Base-by-base conservation (phyloP, 2,797 vertebrate species). In the Falco novaeseelandiae region DNA sequence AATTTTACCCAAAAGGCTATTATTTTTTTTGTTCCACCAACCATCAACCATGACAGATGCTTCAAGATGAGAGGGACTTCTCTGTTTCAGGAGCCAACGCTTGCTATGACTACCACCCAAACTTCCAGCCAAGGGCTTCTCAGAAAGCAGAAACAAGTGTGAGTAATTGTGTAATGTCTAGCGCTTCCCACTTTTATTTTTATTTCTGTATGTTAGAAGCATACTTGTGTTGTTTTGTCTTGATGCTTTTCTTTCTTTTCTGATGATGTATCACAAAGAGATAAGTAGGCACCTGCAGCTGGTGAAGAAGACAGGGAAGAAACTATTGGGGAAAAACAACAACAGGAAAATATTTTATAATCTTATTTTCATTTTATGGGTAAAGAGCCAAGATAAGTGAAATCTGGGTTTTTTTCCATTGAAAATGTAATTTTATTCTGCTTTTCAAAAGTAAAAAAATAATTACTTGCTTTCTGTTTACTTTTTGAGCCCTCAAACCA, bases 321-420 rank as follows among this genome's bases (percentile, higher is more conserved):
- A 86, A 52, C 4, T 38, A 32, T 5, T 32, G 25, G 57, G 71
- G 51, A 54, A 4, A 85, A 36, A 73, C 16, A 20, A 32, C 38
- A 18, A 46, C 0, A 1, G 0, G 3, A 5, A 26, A 48, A 58
- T 14, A 18, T 1, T 8, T 18, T 18, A 32, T 57, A 58, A 71
- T 49, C 29, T 51, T 2, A 11, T 59, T 87, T 86, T 49, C 6
- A n/a, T 72, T 1, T n/a, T 79, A 40, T 2, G 3, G 52, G 9
- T n/a, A 38, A 88, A 76, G 90, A 3, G 1, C 14, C n/a, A 12
- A 34, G 4, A 21, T 13, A 87, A 59, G 6, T 19, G 59, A 86
- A 83, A 51, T 20, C 7, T 23, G 11, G 11, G 34, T 77, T 87
- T 36, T 80, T 62, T 63, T 23, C 7, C 21, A 20, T 5, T 36